Conservation (phyloP, 1,140 invertebrate species). For the Lasioglossum baleicum region DNA sequence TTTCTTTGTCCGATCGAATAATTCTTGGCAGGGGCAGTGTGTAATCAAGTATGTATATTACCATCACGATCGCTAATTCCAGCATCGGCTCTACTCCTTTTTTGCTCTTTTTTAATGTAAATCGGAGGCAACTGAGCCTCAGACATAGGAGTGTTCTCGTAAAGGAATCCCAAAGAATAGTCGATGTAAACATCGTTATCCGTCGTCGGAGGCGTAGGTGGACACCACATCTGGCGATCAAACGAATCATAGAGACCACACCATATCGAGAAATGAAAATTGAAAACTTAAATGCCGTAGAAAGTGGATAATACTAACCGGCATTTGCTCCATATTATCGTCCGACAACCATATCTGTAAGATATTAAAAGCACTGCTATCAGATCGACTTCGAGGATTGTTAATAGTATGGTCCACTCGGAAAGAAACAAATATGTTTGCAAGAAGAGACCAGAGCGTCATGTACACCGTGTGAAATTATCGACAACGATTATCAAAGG, state of each 20-base stretch:
- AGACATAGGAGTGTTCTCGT: constrained; percentile 90
- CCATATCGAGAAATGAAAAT: neutral
- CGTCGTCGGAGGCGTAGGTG: constrained; percentile 94
- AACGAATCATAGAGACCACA: constrained; percentile 14
- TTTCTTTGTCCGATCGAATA: no score
- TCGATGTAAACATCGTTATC: constrained; percentile 96
- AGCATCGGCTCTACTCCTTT: constrained; percentile 85
- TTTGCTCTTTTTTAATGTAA: constrained; percentile 90
- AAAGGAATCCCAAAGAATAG: constrained; percentile 90
- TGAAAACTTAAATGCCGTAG: no score
- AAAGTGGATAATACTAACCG: constrained; percentile 82
- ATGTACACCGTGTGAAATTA: constrained; percentile 8
- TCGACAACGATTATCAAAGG: neutral
- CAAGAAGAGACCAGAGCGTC: constrained; percentile 18
- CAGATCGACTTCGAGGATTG: constrained; percentile 14
- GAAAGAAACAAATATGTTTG: constrained; percentile 7
- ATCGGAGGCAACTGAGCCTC: constrained; percentile 92
- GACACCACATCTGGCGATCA: constrained; percentile 92
- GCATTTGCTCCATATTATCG: constrained; percentile 86
- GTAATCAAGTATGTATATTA: constrained; percentile 49
- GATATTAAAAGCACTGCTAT: constrained; percentile 57
- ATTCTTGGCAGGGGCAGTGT: no score
- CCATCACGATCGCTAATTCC: constrained; percentile 77
- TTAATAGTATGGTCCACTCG: constrained; percentile 14
- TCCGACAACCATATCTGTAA: constrained; percentile 88